These are phyloP conservation scores for Morone saxatilis DNA, from an alignment of 2,113 vertebrate genomes.

Conservation along the genomic window DNA sequence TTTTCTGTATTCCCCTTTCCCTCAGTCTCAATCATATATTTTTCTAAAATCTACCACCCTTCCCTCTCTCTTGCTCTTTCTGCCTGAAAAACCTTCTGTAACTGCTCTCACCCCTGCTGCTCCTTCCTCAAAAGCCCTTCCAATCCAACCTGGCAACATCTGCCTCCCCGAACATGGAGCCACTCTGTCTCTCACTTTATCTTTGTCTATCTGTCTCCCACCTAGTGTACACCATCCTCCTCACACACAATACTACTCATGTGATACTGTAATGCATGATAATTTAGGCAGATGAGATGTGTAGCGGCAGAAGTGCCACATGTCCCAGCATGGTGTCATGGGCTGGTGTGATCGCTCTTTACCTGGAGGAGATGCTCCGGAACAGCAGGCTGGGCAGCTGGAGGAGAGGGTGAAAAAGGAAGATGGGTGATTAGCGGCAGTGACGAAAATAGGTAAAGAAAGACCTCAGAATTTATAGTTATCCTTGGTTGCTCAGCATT, in stretches of 20 bases:
- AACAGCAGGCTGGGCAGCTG: slow-evolving; percentile 72
- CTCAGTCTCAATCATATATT: background rate
- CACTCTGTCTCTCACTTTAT: slow-evolving; percentile 21
- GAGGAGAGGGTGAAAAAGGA: slow-evolving; percentile 29
- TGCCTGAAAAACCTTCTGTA: slow-evolving; percentile 10
- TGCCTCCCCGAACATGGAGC: slow-evolving; percentile 22
- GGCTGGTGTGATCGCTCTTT: slow-evolving; percentile 76
- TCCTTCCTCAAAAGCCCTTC: slow-evolving; percentile 20
- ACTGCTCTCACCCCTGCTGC: slow-evolving; percentile 44
- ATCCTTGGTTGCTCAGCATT: background rate
- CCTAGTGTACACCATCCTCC: slow-evolving; percentile 52
- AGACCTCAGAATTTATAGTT: slow-evolving; percentile 23
- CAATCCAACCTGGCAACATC: slow-evolving; percentile 45
- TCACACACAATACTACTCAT: slow-evolving; percentile 63
- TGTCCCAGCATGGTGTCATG: slow-evolving; percentile 79
- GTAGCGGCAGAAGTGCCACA: slow-evolving; percentile 71
- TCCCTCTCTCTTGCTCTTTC: slow-evolving; percentile 7
- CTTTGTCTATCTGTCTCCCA: slow-evolving; percentile 59
- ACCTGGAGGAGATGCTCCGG: slow-evolving; percentile 68
- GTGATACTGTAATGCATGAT: slow-evolving; percentile 80
- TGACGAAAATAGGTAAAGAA: slow-evolving; percentile 40
- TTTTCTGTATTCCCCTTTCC: background rate
- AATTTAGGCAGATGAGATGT: slow-evolving; percentile 86
- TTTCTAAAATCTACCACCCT: slow-evolving; percentile 16
- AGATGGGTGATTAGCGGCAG: slow-evolving; percentile 42